These are phyloP conservation scores for Drosophila nigricruria DNA, from an alignment of 2,888 invertebrate species.

Conservation along the genomic window DNA sequence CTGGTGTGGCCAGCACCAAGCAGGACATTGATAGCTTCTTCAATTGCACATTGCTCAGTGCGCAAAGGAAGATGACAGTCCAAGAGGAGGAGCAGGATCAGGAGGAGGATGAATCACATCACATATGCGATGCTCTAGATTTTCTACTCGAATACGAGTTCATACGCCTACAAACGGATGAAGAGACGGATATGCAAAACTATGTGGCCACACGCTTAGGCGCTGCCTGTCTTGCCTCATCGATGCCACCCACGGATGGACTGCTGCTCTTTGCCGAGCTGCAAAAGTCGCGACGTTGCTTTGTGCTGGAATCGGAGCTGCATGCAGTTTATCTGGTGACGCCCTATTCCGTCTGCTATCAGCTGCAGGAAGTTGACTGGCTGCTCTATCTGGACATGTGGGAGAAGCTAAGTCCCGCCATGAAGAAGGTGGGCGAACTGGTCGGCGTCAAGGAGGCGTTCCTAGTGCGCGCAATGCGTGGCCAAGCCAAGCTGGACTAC, in stretches of 20 bases:
- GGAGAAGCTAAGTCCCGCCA: conserved; percentile 91
- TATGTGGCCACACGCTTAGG: conserved; percentile 94
- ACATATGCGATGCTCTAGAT: conserved; percentile 87
- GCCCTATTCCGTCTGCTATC: conserved; percentile 94
- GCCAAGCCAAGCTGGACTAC: conserved; percentile 87
- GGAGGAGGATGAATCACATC: conserved; percentile 39
- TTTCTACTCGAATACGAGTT: conserved; percentile 93
- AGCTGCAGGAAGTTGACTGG: conserved; percentile 92
- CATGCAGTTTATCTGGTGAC: conserved; percentile 98
- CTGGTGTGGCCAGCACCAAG: conserved; percentile 91
- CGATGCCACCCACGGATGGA: conserved; percentile 97
- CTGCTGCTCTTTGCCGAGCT: conserved; percentile 95
- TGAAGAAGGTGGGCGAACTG: conserved; percentile 94
- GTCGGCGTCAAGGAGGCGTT: conserved; percentile 95
- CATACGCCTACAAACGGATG: conserved; percentile 88
- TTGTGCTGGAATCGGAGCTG: conserved; percentile 97
- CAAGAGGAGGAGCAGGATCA: conserved; percentile 15
- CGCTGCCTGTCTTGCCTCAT: conserved; percentile 95
- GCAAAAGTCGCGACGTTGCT: conserved; percentile 94
- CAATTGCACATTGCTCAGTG: conserved; percentile 90
- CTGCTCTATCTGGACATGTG: conserved; percentile 92
- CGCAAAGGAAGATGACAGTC: conserved; percentile 63
- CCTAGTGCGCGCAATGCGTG: conserved; percentile 91
- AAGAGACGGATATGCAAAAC: conserved; percentile 85
- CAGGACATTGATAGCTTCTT: conserved; percentile 91